Conservation (phyloP, 2,888 invertebrate species). For the Sylvicola fuscatus region DNA sequence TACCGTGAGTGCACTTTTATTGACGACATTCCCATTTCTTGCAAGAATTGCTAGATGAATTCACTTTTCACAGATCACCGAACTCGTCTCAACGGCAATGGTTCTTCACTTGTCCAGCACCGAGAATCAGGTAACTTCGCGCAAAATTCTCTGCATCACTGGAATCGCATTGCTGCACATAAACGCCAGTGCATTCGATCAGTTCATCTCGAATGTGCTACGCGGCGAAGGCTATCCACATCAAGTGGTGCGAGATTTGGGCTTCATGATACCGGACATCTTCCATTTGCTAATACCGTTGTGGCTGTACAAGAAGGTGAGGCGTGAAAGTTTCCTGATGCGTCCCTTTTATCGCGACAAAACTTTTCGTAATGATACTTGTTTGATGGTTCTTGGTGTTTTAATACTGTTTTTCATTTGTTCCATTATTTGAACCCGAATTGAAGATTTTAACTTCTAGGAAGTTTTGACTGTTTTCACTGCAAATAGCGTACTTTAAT, state of each 20-base stretch:
- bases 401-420: slow-evolving; percentile 22
- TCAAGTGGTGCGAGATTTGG: slow-evolving; percentile 42
- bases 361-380: slow-evolving; percentile 16
- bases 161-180: slow-evolving; percentile 39
- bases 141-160: slow-evolving; percentile 34
- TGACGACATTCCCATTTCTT: too few species aligned
- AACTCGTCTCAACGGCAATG: slow-evolving; percentile 35
- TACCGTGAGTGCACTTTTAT: slow-evolving; percentile 20
- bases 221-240: slow-evolving; percentile 40
- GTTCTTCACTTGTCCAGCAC: slow-evolving; percentile 34
- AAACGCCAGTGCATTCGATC: slow-evolving; percentile 39
- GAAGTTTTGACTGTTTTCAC: slow-evolving; percentile 6
- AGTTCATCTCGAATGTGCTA: slow-evolving; percentile 40
- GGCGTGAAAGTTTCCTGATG: slow-evolving; percentile 20
- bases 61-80: slow-evolving; percentile 28
- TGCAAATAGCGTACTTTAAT: too few species aligned
- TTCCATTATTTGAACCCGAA: slow-evolving; percentile 21
- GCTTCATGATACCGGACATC: slow-evolving; percentile 45
- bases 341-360: slow-evolving; percentile 23
- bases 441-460: slow-evolving; percentile 2
- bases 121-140: slow-evolving; percentile 29
- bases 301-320: slow-evolving; percentile 24
- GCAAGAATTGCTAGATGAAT: background rate
- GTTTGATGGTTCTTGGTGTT: slow-evolving; percentile 14
- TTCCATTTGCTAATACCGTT: slow-evolving; percentile 38